Base-by-base conservation (phyloP, 2,797 vertebrate species). In the Neosilurus hyrtlii region DNA sequence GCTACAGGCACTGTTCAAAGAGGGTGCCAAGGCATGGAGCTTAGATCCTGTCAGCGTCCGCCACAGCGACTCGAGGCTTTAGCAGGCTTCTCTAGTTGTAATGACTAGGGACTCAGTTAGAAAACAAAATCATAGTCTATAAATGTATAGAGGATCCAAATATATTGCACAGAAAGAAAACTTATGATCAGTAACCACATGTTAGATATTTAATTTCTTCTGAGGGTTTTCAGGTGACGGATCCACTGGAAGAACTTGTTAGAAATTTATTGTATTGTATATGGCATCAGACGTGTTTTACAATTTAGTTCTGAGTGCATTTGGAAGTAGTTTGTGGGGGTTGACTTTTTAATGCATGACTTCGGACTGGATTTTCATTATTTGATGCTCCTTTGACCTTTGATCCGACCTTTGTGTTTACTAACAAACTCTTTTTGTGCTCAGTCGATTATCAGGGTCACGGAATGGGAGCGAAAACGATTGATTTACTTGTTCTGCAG, bases 1-100 rank as follows among this genome's bases (percentile, higher is more conserved):
- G 68, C 74, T 70, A 43, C 67, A 73, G 86, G 52, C 75, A 1
- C 63, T 73, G 83, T 83, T 86, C 78, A 84, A 86, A 82, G 80
- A 85, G 81, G n/a, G 72, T 61, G 70, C 18, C 67, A 79, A 51
- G 63, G 49, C 78, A 66, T 62, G 62, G 83, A 37, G 43, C 56
- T 63, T 56, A 62, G 70, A 30, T 56, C 20, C 70, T 37, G 51
- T 73, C 82, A 37, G 22, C 37, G n/a, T 77, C 83, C 63, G n/a
- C 20, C 12, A 26, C 30, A 2, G 61, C 18, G n/a, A 8, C 68
- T 9, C 5, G 20, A 62, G 59, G 16, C 35, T 61, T 76, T 61
- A 76, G 43, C 57, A 76, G 30, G 10, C 26, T 43, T 20, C 35
- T 43, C 16, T 20, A 43, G 7, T 61, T 51, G n/a, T 61, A 49